A percentile compares a stretch with the other conserved stretches of the same genome.
These are phyloP conservation scores for Heteromyza rotundicornis DNA, from an alignment of 2,888 invertebrate species.

Conservation along the genomic window DNA sequence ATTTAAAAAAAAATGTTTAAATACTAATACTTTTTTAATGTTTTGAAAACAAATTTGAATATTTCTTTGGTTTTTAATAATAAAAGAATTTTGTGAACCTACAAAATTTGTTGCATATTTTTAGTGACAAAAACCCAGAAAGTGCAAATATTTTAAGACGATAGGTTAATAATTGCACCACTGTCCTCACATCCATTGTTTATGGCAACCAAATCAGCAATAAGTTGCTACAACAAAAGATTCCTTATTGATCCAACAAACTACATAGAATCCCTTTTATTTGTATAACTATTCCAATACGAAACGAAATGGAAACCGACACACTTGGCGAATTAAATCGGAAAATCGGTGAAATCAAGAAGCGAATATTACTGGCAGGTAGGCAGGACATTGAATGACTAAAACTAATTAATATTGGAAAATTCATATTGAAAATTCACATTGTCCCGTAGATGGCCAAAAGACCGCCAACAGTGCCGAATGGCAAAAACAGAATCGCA, in stretches of 20 bases:
- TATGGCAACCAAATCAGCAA: not conserved
- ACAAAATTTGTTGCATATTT: no score
- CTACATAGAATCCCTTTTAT: not conserved
- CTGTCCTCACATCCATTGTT: no score
- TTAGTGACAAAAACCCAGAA: no score
- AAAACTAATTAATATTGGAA: slow-evolving; percentile 3
- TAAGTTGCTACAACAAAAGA: not conserved
- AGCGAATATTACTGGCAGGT: slow-evolving; percentile 86
- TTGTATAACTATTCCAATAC: not conserved
- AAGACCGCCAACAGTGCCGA: slow-evolving; percentile 83
- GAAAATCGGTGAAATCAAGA: slow-evolving; percentile 84
- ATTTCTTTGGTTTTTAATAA: no score
- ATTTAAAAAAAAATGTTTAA: no score
- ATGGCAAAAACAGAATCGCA: slow-evolving; percentile 76
- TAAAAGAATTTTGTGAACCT: no score
- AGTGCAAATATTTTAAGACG: no score
- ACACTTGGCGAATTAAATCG: slow-evolving; percentile 66
- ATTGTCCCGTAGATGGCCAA: slow-evolving; percentile 80
- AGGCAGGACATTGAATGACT: slow-evolving; percentile 23
- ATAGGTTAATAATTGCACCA: no score
- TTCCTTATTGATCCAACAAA: not conserved
- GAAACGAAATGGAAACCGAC: slow-evolving; percentile 50
- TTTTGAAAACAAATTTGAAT: no score
- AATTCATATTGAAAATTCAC: slow-evolving; percentile 10
- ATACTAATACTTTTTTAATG: no score